phyloP scores from a whole-genome alignment of 2,797 vertebrate genomes.

The Neosilurus hyrtlii region DNA sequence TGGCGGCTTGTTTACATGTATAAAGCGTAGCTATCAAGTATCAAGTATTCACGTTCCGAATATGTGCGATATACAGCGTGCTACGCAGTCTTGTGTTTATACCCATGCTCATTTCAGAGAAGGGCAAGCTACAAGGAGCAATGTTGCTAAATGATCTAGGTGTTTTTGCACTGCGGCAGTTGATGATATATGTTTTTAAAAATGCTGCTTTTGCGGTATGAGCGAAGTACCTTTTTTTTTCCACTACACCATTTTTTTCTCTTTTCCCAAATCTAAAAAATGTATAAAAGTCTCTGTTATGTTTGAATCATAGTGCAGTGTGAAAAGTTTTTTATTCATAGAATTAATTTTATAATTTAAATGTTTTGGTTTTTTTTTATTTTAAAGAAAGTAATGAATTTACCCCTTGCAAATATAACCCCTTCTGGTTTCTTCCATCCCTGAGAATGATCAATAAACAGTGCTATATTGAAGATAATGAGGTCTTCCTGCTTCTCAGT shows the following conservation, averaged over 20 bases:
- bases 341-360: too few species aligned
- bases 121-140: background rate
- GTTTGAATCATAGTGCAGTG: too few species aligned
- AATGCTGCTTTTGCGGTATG: background rate
- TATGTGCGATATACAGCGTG: too few species aligned
- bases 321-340: too few species aligned
- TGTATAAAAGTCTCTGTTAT: too few species aligned
- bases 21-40: too few species aligned
- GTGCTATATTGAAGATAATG: conserved; percentile 51
- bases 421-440: conserved; percentile 33
- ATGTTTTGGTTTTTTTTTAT: too few species aligned
- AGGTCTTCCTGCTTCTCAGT: conserved; percentile 45
- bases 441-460: background rate
- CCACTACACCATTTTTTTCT: background rate
- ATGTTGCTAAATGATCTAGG: background rate
- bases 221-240: background rate
- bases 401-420: conserved; percentile 32
- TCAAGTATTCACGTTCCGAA: too few species aligned
- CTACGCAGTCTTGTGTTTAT: too few species aligned
- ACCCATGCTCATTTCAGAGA: background rate
- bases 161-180: background rate
- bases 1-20: too few species aligned
- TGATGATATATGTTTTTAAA: background rate
- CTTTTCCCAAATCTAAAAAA: background rate
- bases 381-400: background rate